Base-by-base conservation (phyloP, 2,797 vertebrate species). In the Cirrhinus molitorella region DNA sequence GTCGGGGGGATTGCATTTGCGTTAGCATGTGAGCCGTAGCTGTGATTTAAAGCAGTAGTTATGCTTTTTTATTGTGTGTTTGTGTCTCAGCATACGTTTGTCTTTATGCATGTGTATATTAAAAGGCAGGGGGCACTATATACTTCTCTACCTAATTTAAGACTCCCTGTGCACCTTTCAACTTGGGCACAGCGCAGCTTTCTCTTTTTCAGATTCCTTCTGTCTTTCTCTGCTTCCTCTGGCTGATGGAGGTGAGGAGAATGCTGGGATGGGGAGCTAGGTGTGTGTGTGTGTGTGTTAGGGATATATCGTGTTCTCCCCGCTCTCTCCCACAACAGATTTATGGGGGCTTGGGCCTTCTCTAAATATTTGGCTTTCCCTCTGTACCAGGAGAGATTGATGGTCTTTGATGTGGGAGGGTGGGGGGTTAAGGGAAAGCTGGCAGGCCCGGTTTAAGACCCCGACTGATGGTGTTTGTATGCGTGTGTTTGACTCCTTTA, bases 301-400 rank as follows among this genome's bases (percentile, higher is more conserved):
- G 55, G 88, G 85, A 86, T 84, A 91, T 94, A 95, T 94, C 94
- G 89, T 93, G 91, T 92, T 87, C 89, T 90, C 87, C 87, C 92
- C 86, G 89, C 89, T 93, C 92, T 92, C 92, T 91, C 89, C 91
- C 91, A 85, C 92, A 92, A 91, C 93, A 94, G 94, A 96, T 96
- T 95, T 95, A 96, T 95, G 93, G 93, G 92, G 93, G 89, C 93
- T 94, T 91, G 90, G 93, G 90, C 92, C 94, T 94, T 95, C 92
- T 95, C 92, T 95, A 96, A 96, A 95, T 95, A 95, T 96, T 95
- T 95, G 94, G 92, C 94, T 95, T 95, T 95, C 93, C 92, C 94
- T 92, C 92, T 93, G 92, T 94, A 95, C 90, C 90, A 89, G 89
- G 91, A 90, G 93, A 94, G 94, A 94, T 94, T 95, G 94, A 95